A percentile compares a stretch with the other conserved stretches of the same genome.
Evolutionary conservation across 1,140 invertebrate genomes (phyloP).

Genomic region (Ooceraea biroi): DNA sequence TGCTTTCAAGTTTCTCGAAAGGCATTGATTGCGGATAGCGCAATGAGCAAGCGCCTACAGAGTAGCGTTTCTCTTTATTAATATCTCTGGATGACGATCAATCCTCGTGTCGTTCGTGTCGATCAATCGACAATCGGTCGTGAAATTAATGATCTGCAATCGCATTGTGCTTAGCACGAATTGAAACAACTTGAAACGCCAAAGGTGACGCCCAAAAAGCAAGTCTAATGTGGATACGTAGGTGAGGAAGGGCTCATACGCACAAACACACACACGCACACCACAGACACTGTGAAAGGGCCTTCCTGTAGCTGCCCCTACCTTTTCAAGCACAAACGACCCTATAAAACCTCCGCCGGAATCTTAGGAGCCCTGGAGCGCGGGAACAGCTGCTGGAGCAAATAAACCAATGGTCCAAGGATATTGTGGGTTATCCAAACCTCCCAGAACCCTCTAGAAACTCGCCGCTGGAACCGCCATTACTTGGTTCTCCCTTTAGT

Average conservation of each 20-base stretch:
- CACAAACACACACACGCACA: no score
- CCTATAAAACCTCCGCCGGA: constrained; percentile 61
- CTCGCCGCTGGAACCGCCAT: constrained; percentile 54
- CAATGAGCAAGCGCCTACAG: no score
- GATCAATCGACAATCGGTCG: no score
- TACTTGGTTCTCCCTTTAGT: constrained; percentile 53
- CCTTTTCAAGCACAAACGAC: constrained; percentile 53
- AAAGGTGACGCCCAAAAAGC: constrained; percentile 33
- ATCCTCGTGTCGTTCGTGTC: no score
- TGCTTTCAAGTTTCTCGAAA: no score
- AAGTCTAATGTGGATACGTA: constrained; percentile 35
- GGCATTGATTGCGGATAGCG: no score
- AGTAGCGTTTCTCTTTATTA: neutral
- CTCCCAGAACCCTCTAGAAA: constrained; percentile 51
- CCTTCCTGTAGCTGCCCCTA: constrained; percentile 57
- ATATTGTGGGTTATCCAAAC: constrained; percentile 41
- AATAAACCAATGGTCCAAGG: constrained; percentile 75
- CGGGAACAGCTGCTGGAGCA: constrained; percentile 75
- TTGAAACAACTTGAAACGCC: neutral
- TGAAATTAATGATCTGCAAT: constrained; percentile 29
- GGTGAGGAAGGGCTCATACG: no score
- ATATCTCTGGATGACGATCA: neutral
- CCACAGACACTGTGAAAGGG: constrained; percentile 57
- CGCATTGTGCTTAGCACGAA: constrained; percentile 1
- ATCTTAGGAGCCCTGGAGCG: constrained; percentile 49